These are phyloP conservation scores for Coilia nasus DNA, from an alignment of 2,797 vertebrate species.

Conservation along the genomic window DNA sequence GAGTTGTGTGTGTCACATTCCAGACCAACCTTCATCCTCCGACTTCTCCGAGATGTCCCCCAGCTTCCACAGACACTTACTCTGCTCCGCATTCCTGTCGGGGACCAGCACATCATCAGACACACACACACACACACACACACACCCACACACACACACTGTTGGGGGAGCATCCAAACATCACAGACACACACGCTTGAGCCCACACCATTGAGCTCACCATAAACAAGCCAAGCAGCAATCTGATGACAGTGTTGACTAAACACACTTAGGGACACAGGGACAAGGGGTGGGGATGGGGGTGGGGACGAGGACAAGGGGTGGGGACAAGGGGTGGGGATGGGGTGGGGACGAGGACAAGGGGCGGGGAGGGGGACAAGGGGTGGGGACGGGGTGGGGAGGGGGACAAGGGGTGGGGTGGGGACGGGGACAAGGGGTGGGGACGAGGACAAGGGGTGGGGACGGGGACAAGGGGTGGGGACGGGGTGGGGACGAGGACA, in stretches of 20 bases:
- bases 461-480: too few species aligned
- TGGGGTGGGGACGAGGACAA: too few species aligned
- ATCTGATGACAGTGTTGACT: background rate
- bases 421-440: background rate
- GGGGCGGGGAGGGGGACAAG: too few species aligned
- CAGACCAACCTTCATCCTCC: slow-evolving; percentile 88
- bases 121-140: too few species aligned
- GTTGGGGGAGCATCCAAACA: background rate
- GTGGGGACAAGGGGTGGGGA: too few species aligned
- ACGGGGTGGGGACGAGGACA: too few species aligned
- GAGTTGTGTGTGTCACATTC: background rate
- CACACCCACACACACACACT: too few species aligned
- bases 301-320: background rate
- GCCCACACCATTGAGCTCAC: background rate
- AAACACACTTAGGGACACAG: background rate
- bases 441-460: background rate
- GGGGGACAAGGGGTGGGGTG: too few species aligned
- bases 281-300: background rate
- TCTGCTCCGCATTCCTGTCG: slow-evolving; percentile 91
- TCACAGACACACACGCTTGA: too few species aligned
- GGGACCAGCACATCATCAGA: background rate
- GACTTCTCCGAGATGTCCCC: slow-evolving; percentile 93
- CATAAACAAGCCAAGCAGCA: background rate
- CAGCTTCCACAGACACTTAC: slow-evolving; percentile 94
- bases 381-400: too few species aligned